These are phyloP conservation scores for Drosophila peninsularis DNA, from an alignment of 2,888 invertebrate genomes.

Conservation along the genomic window DNA sequence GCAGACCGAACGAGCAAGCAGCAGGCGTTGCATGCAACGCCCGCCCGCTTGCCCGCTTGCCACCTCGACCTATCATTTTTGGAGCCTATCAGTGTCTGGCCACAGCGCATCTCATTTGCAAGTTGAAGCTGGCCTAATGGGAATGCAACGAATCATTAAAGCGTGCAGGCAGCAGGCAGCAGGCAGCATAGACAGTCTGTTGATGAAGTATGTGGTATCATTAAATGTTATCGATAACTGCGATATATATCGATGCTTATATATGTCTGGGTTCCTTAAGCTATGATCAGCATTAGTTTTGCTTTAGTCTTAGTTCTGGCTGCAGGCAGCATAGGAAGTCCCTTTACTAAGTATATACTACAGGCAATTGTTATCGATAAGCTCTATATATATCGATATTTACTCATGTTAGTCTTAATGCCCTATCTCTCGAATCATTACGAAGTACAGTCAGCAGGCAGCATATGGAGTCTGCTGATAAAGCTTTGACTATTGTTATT, in stretches of 20 bases:
- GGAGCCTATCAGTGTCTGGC: conserved; percentile 30
- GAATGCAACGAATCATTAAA: conserved; percentile 9
- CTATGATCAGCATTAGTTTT: background rate
- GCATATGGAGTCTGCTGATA: background rate
- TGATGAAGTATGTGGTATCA: background rate
- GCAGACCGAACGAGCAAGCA: conserved; percentile 11
- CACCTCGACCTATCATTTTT: background rate
- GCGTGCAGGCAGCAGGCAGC: too few species aligned
- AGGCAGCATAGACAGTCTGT: background rate
- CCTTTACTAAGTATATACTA: too few species aligned
- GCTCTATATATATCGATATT: too few species aligned
- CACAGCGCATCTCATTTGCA: conserved; percentile 36
- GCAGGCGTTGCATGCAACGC: background rate
- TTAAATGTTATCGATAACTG: background rate
- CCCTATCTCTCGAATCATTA: too few species aligned
- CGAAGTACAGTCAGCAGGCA: background rate
- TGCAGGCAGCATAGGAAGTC: too few species aligned
- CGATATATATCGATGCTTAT: background rate
- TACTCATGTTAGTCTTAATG: too few species aligned
- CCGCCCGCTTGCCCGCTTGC: background rate
- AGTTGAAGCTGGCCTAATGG: conserved; percentile 9
- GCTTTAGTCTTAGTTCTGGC: background rate
- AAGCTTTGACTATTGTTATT: too few species aligned
- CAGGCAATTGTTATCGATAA: too few species aligned
- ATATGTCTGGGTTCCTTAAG: background rate